phyloP scores from a whole-genome alignment of 2,888 invertebrate genomes.

The Agrochola lota region DNA sequence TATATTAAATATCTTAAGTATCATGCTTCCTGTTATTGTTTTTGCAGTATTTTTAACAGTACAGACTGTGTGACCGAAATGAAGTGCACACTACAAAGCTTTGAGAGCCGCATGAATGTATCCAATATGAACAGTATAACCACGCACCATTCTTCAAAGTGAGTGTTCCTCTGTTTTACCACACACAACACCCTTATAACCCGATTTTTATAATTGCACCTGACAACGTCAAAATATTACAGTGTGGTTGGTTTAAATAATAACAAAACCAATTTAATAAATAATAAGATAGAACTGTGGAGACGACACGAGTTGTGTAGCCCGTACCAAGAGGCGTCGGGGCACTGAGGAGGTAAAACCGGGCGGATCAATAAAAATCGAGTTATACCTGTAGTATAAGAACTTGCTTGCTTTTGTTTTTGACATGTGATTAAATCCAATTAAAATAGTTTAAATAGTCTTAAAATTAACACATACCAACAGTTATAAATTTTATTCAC shows the following conservation, averaged over 20 bases:
- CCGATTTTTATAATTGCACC: no score
- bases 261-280: no score
- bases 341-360: no score
- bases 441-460: conserved; percentile 10
- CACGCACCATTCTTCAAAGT: conserved; percentile 86
- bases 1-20: conserved; percentile 68
- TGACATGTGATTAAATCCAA: conserved; percentile 38
- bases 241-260: no score
- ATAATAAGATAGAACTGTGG: no score
- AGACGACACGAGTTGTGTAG: no score
- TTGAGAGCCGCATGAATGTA: conserved; percentile 89
- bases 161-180: conserved; percentile 75
- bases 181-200: conserved; percentile 40
- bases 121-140: conserved; percentile 87
- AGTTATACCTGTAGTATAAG: conserved; percentile 20
- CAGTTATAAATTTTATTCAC: conserved; percentile 24
- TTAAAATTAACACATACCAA: conserved; percentile 20
- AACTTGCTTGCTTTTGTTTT: conserved; percentile 39
- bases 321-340: no score
- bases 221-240: no score
- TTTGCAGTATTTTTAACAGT: conserved; percentile 90
- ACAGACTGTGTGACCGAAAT: conserved; percentile 88
- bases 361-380: no score
- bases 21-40: conserved; percentile 86
- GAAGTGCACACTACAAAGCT: conserved; percentile 87